Conservation (phyloP, 2,113 vertebrate genomes). For the Corvus hawaiiensis region DNA sequence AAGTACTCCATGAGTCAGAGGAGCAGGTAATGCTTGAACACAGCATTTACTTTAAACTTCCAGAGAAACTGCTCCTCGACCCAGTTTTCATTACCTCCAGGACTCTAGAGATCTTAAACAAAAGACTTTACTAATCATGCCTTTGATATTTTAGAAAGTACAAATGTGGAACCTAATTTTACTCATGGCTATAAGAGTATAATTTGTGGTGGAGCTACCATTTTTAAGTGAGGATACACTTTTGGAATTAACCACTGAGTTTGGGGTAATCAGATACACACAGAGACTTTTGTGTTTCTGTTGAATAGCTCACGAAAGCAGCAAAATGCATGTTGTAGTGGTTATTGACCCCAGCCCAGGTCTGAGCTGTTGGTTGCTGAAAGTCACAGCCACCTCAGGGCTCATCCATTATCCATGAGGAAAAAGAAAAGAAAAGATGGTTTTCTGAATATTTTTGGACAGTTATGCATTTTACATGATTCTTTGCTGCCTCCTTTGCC, state of each 20-base stretch:
- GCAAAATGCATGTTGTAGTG: background rate
- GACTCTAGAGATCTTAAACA: slow-evolving; percentile 57
- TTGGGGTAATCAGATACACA: background rate
- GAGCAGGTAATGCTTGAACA: background rate
- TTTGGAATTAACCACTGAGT: slow-evolving; percentile 27
- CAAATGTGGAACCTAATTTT: slow-evolving; percentile 61
- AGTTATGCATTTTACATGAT: slow-evolving; percentile 13
- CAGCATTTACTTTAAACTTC: background rate
- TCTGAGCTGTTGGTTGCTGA: background rate
- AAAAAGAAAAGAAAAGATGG: background rate
- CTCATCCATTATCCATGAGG: slow-evolving; percentile 27
- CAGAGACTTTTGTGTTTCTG: background rate
- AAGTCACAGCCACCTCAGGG: background rate
- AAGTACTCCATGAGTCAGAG: background rate
- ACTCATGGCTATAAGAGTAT: slow-evolving; percentile 26
- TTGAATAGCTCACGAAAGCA: background rate
- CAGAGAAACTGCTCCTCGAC: slow-evolving; percentile 8
- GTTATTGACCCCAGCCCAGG: background rate
- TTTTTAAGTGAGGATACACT: background rate
- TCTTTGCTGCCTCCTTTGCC: slow-evolving; percentile 8
- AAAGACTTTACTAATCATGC: slow-evolving; percentile 55
- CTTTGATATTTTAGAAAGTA: slow-evolving; percentile 73
- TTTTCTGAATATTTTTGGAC: slow-evolving; percentile 9
- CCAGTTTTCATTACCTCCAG: slow-evolving; percentile 35
- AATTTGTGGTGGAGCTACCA: slow-evolving; percentile 38